Percentiles rank a stretch among this genome's conserved stretches.
Evolutionary conservation across 2,797 vertebrate species (phyloP).

Genomic region (Loriculus beryllinus): DNA sequence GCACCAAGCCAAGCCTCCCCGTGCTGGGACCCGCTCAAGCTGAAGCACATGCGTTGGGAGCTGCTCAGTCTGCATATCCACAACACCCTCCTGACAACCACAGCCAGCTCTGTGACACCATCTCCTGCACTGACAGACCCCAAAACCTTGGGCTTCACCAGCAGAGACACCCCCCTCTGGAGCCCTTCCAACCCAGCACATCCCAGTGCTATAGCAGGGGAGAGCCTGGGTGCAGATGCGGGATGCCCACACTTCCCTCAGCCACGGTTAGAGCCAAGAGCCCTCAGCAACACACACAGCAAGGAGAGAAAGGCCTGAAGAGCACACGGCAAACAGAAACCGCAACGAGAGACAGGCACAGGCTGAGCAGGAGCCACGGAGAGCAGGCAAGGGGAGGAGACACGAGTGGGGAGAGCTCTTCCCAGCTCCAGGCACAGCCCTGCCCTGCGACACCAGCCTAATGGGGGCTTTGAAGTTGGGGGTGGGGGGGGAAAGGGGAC

Average conservation of each 20-base stretch:
- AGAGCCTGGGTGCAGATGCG: not conserved
- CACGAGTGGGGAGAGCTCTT: not conserved
- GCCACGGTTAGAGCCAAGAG: not conserved
- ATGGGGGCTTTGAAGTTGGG: slow-evolving; percentile 10
- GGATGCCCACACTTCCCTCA: not conserved
- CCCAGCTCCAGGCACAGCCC: not conserved
- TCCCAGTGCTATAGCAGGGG: not conserved
- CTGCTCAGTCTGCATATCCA: not conserved
- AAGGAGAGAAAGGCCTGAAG: not conserved
- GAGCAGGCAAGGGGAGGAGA: not conserved
- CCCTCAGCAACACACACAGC: not conserved
- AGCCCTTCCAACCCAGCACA: not conserved
- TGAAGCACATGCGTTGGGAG: not conserved
- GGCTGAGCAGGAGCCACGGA: not conserved
- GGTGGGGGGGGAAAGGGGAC: not conserved
- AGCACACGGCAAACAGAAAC: not conserved
- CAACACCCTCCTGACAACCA: rapidly evolving
- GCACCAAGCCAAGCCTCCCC: not conserved
- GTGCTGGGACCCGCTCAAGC: not conserved
- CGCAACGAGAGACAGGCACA: not conserved
- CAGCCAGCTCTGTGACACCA: rapidly evolving
- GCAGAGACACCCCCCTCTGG: not conserved
- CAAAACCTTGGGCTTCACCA: not conserved
- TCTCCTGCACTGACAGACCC: not conserved
- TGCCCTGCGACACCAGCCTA: rapidly evolving